Base-by-base conservation (phyloP, 2,113 vertebrate species). In the Orientallactaga bullata region DNA sequence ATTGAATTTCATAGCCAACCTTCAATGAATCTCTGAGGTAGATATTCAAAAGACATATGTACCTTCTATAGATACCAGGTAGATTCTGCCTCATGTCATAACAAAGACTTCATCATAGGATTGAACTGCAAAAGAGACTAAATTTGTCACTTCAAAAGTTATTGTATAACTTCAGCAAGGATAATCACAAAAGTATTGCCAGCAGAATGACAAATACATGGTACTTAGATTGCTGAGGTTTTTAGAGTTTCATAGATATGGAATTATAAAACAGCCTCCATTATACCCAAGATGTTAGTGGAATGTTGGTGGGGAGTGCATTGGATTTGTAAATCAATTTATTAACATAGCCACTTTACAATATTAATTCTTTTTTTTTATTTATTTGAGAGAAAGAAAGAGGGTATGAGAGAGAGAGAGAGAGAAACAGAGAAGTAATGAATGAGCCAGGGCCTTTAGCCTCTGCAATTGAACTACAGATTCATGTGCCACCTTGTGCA, bases 41-140 rank as follows among this genome's bases (percentile, higher is more conserved):
- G 47, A 69, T 77, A 55, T 95, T 63, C 58, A 95, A 58, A 42
- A 68, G 21, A 47, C 74, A n/a, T 82, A 47, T 6, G 42, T 47
- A 47, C 42, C 18, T 66, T 73, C 58, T 79, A 20, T 13, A 90
- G 37, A 69, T 69, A 71, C 15, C 37, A 12, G 15, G 60, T 51
- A 61, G 23, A 80, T 78, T 86, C 21, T 80, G 1, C 42, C 91
- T 51, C 80, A 91, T 80, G 94, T 85, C 51, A 97, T 30, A 87
- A 26, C 69, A 72, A 93, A 84, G 24, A 32, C 79, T 65, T 89
- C 23, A 91, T 78, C 91, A 74, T 39, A 82, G 13, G 13, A 68
- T 74, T 87, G 11, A 77, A 63, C 5, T 73, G 1, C 58, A 69
- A 81, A 35, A 82, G 28, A 84, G 20, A 74, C 47, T 82, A 90